Evolutionary conservation across 2,888 invertebrate genomes (phyloP).

Genomic region (Myathropa florea): DNA sequence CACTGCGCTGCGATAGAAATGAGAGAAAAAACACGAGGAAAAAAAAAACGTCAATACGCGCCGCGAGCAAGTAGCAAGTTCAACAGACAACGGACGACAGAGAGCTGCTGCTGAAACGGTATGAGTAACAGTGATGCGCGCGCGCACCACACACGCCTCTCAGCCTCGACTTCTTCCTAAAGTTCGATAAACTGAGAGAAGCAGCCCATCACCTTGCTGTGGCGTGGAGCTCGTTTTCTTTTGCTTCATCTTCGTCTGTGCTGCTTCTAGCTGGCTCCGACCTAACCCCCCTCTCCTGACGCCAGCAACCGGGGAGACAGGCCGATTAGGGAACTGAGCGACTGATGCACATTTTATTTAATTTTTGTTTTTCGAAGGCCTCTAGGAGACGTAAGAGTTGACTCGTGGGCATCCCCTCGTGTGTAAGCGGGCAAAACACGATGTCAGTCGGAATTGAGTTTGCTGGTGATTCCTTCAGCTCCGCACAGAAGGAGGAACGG

Average conservation of each 20-base stretch:
- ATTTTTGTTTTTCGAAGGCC: slow-evolving; percentile 35
- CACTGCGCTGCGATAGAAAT: neutral
- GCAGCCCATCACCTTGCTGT: slow-evolving; percentile 25
- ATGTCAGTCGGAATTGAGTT: slow-evolving; percentile 54
- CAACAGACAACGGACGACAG: slow-evolving; percentile 50
- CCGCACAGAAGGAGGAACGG: neutral
- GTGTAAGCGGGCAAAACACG: neutral
- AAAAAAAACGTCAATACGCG: slow-evolving; percentile 28
- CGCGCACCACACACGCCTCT: slow-evolving; percentile 62
- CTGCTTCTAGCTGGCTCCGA: neutral
- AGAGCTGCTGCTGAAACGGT: slow-evolving; percentile 54
- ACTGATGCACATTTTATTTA: slow-evolving; percentile 33
- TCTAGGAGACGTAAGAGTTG: slow-evolving; percentile 13
- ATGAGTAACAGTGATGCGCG: slow-evolving; percentile 69
- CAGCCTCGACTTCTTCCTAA: slow-evolving; percentile 61
- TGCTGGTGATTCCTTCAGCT: slow-evolving; percentile 47
- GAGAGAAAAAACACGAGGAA: slow-evolving; percentile 17
- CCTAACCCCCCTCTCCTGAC: neutral
- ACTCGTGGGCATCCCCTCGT: neutral
- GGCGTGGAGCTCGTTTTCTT: slow-evolving; percentile 23
- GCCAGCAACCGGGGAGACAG: neutral
- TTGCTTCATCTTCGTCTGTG: neutral
- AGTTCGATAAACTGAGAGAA: slow-evolving; percentile 68
- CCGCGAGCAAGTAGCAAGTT: slow-evolving; percentile 60
- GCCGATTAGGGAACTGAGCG: neutral